phyloP scores from a whole-genome alignment of 1,140 invertebrate species.

The Aphis gossypii region DNA sequence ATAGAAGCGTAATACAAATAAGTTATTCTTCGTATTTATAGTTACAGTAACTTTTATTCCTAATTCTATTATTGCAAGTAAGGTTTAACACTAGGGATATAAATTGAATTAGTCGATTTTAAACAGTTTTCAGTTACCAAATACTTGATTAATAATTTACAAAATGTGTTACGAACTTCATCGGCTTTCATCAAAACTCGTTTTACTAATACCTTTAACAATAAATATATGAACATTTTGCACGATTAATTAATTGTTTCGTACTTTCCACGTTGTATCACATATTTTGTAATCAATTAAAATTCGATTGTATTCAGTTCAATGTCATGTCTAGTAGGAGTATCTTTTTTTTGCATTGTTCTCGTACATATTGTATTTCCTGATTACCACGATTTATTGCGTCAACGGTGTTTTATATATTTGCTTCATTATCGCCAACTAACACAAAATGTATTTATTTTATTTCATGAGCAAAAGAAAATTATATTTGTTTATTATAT shows the following conservation, averaged over 20 bases:
- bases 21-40: neutral
- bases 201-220: neutral
- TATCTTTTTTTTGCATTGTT: neutral
- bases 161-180: neutral
- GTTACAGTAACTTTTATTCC: neutral
- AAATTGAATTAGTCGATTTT: neutral
- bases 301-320: neutral
- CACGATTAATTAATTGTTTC: neutral
- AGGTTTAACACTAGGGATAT: neutral
- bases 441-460: neutral
- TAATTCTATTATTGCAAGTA: neutral
- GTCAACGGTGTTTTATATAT: neutral
- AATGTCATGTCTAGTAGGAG: constrained; percentile 1
- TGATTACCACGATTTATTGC: neutral
- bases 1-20: neutral
- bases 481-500: neutral
- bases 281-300: constrained; percentile 39
- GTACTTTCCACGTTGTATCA: neutral
- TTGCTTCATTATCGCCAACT: neutral
- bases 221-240: neutral
- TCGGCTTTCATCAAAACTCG: neutral
- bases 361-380: neutral
- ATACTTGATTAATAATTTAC: constrained; percentile 26
- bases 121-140: constrained; percentile 22
- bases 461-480: neutral